Base-by-base conservation (phyloP, 2,113 vertebrate genomes). In the Podarcis muralis region DNA sequence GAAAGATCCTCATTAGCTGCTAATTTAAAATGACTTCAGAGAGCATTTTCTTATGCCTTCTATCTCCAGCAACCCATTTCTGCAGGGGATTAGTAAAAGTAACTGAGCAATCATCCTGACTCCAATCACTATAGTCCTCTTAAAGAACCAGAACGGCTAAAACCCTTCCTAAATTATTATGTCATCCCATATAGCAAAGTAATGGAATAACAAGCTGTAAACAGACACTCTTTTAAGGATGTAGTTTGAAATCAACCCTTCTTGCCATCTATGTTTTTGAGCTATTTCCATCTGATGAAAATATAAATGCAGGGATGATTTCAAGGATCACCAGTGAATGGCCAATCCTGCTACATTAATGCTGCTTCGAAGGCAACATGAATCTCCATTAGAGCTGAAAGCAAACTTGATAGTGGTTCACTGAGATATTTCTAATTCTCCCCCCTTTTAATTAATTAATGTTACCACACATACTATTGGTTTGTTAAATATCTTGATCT, bases 51-150 rank as follows among this genome's bases (percentile, higher is more conserved):
- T 0, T 62, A 92, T 90, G 91, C 48, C 9, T 87, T 78, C 80
- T 32, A 69, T 89, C 94, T 94, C 65, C 12, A 94, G 1, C 2
- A 6, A 53, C 18, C 40, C 87, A 75, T 43, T 93, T 92, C 86
- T 89, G 69, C 18, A 93, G 91, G 77, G 82, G 32, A 1, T 66
- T 84, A 83, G 27, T 85, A 85, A 92, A 90, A 89, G 11, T n/a
- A 81, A 4, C 0, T 2, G 71, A 81, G 20, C 37, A 65, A 11
- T 84, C 69, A 77, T 82, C 18, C 8, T 89, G 20, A 4, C 43
- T 92, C 35, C 40, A 91, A 3, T 65, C 76, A 20, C 62, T 71
- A 30, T 9, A 72, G 62, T 83, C 77, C 37, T 53, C 32, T 81
- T 87, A 72, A 53, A 53, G 48, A 53, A 53, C 2, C 11, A 53